phyloP scores from a whole-genome alignment of 2,113 vertebrate genomes.

The Oostethus manadensis region DNA sequence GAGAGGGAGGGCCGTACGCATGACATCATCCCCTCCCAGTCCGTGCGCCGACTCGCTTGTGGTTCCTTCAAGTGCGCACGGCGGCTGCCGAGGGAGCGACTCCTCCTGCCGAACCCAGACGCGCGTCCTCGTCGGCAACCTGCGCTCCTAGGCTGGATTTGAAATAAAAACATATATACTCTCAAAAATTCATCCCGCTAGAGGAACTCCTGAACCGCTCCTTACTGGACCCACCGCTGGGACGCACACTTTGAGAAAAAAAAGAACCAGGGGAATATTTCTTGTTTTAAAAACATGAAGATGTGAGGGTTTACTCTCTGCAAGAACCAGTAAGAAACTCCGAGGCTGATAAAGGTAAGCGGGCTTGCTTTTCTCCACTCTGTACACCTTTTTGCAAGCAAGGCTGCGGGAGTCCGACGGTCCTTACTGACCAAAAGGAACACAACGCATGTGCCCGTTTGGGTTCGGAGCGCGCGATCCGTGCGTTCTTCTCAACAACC shows the following conservation, averaged over 20 bases:
- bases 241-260: constrained; percentile 40
- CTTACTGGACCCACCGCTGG: constrained; percentile 60
- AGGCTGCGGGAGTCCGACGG: background rate
- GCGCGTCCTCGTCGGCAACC: constrained; percentile 53
- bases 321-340: constrained; percentile 55
- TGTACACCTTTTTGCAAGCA: background rate
- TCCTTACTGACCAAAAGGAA: background rate
- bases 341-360: constrained; percentile 55
- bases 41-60: constrained; percentile 58
- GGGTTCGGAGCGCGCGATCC: constrained; percentile 11
- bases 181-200: constrained; percentile 17
- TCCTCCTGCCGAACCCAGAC: constrained; percentile 63
- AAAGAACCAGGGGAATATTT: constrained; percentile 59
- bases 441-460: background rate
- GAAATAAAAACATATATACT: constrained; percentile 10
- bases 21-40: constrained; percentile 72
- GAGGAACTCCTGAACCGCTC: constrained; percentile 31
- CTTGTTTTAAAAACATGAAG: constrained; percentile 59
- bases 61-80: constrained; percentile 66
- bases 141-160: constrained; percentile 63
- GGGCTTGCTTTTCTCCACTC: constrained; percentile 1
- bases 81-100: constrained; percentile 63
- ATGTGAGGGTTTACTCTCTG: constrained; percentile 62
- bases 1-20: constrained; percentile 66
- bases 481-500: constrained; percentile 16